Base-by-base conservation (phyloP, 2,113 vertebrate species). In the Atherinomorus stipes region DNA sequence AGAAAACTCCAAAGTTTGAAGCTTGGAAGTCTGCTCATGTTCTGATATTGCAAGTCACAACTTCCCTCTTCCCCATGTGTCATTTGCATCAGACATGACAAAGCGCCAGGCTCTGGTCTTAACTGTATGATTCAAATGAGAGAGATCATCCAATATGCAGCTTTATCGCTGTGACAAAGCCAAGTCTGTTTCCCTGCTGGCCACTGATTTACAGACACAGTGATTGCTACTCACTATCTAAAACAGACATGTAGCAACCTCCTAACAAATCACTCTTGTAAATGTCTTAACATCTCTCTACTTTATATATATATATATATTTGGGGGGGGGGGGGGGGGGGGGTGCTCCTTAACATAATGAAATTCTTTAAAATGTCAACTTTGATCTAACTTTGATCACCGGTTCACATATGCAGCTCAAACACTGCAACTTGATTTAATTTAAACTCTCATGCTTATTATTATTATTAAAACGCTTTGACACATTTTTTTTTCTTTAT, bases 181-280 rank as follows among this genome's bases (percentile, higher is more conserved):
- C 10, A 51, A 40, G 34, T 53, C 37, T 47, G 42, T 74, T 76
- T 77, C 56, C 50, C 50, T 40, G 50, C 38, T 31, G 18, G 64
- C 76, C 57, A 81, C 56, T 64, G 78, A 89, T 88, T 85, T 60
- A 86, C 85, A 87, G 68, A 42, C 19, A 25, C 26, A 59, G 44
- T 21, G 19, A 56, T 65, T 71, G 56, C 64, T 56, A 76, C 49
- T 19, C 3, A 22, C 0, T 25, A 15, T 44, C 2, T 51, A 2
- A 38, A 50, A 25, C 9, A 12, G 42, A 60, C 18, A 7, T 31
- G 4, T 2, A 15, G 9, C 11, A 15, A 42, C 56, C 49, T 50
- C 12, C 44, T 37, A 47, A 64, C 12, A 25, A 50, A 53, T 22
- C 5, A 28, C 21, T 37, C 19, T 26, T 16, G 9, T 25, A 2